Base-by-base conservation (phyloP, 2,113 vertebrate genomes). In the Pomatostomus ruficeps region DNA sequence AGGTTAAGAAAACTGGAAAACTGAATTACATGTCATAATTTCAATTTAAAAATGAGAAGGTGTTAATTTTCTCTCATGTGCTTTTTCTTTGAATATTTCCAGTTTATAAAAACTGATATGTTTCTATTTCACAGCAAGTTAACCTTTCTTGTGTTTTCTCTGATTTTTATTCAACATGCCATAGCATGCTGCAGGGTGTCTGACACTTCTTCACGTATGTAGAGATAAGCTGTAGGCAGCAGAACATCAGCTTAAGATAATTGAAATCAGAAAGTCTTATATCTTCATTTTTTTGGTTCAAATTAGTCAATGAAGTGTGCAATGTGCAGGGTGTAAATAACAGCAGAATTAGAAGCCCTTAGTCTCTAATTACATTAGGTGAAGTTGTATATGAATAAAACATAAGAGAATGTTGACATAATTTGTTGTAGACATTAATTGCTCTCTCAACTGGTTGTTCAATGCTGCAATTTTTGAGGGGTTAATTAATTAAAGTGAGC, bases 331-430 rank as follows among this genome's bases (percentile, higher is more conserved):
- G 36, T 95, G 82, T 95, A 97, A 95, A 93, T 91, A 96, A 91
- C 1, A 0, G 59, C 48, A 94, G 93, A 96, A 94, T 95, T 94
- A 96, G 76, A 94, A 92, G 52, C 79, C 76, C 81, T 96, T 94
- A 95, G 67, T 90, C 85, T 96, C 79, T 96, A 97, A 96, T 96
- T 97, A 95, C 38, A 88, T 91, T 91, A 89, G 72, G 55, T 95
- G 91, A 91, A 96, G 87, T 91, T 97, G 78, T 89, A 84, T 95
- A 96, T 97, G 95, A 97, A 97, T 96, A 96, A 97, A 97, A 96
- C 94, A 95, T 96, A 95, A 95, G 73, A 74, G 74, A 95, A 95
- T 91, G 89, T 93, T 97, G 94, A 91, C 92, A 96, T 95, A 96
- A 97, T 96, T 97, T 97, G 87, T 91, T 94, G 85, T 65, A 95